phyloP scores from a whole-genome alignment of 2,888 invertebrate genomes.

The Tiliacea citrago region DNA sequence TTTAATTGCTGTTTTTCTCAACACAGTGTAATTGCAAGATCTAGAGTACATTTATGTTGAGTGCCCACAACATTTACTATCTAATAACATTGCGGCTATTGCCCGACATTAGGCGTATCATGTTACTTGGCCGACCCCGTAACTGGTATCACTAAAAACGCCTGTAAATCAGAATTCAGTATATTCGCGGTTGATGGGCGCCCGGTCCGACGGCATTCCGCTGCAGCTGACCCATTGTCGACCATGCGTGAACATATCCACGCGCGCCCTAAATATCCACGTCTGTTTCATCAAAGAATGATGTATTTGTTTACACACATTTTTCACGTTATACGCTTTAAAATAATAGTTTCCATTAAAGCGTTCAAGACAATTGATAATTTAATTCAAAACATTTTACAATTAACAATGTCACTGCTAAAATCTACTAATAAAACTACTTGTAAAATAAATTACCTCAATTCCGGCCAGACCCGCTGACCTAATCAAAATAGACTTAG shows the following conservation, averaged over 20 bases:
- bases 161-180: slow-evolving; percentile 53
- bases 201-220: slow-evolving; percentile 69
- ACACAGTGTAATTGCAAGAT: slow-evolving; percentile 29
- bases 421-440: no score
- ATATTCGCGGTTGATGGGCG: slow-evolving; percentile 54
- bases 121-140: slow-evolving; percentile 26
- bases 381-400: background rate
- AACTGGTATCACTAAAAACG: slow-evolving; percentile 47
- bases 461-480: slow-evolving; percentile 17
- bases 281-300: slow-evolving; percentile 47
- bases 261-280: slow-evolving; percentile 56
- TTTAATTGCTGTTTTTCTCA: slow-evolving; percentile 33
- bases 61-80: slow-evolving; percentile 20
- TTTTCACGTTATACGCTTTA: slow-evolving; percentile 44
- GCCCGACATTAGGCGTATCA: slow-evolving; percentile 14
- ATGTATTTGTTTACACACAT: slow-evolving; percentile 46
- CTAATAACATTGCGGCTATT: slow-evolving; percentile 23
- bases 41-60: slow-evolving; percentile 29
- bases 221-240: slow-evolving; percentile 52
- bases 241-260: slow-evolving; percentile 60
- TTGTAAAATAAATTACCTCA: slow-evolving; percentile 33
- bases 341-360: slow-evolving; percentile 25
- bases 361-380: slow-evolving; percentile 1
- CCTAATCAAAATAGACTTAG: slow-evolving; percentile 31
- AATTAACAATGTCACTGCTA: slow-evolving; percentile 13